Conservation (phyloP, 2,888 invertebrate genomes). For the Cantharis lateralis region DNA sequence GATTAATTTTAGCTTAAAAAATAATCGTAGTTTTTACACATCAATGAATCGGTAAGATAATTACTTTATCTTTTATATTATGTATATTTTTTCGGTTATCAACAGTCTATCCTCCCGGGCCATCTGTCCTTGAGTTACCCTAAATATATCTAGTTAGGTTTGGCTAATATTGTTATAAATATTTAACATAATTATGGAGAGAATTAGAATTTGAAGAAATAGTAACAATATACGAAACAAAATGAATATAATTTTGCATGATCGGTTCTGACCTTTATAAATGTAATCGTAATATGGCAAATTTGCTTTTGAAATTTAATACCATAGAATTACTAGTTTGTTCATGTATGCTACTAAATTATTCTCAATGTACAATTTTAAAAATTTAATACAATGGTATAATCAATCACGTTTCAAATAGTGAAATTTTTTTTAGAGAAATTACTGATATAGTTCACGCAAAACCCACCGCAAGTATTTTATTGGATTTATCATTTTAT, state of each 20-base stretch:
- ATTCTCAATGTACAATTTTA: conserved; percentile 18
- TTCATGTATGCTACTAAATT: conserved; percentile 25
- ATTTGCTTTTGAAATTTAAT: conserved; percentile 8
- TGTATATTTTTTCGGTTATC: background rate
- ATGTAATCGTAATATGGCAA: conserved; percentile 8
- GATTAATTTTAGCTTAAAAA: too few relatives aligned
- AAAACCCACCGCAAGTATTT: background rate
- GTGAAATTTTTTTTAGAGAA: conserved; percentile 2
- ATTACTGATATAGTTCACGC: background rate
- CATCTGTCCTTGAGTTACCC: background rate
- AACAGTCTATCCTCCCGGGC: background rate
- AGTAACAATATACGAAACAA: conserved; percentile 8
- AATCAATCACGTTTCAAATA: conserved; percentile 12
- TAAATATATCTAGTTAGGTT: background rate
- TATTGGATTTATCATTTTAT: background rate
- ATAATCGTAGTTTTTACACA: too few relatives aligned
- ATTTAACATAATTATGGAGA: background rate
- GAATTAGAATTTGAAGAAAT: background rate
- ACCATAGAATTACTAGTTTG: conserved; percentile 9
- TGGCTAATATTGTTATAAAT: background rate
- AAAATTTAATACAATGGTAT: conserved; percentile 14
- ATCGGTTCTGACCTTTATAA: conserved; percentile 10
- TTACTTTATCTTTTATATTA: too few relatives aligned
- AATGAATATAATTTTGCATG: conserved; percentile 20
- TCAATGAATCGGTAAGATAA: too few relatives aligned